Evolutionary conservation across 2,888 invertebrate genomes (phyloP).

Genomic region (Anthoptus insignis): DNA sequence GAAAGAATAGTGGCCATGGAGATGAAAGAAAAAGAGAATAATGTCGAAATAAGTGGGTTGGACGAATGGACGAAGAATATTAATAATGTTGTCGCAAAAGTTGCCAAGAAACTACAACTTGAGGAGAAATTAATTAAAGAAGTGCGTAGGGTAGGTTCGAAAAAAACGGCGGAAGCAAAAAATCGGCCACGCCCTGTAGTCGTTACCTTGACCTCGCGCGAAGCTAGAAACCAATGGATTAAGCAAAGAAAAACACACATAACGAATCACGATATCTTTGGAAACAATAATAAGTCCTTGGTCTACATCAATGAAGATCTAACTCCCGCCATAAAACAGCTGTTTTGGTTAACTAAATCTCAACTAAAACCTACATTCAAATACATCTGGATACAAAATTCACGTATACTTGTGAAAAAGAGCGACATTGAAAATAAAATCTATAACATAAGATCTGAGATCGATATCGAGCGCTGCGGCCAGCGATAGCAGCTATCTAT

Average conservation of each 20-base stretch:
- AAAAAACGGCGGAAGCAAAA: not conserved
- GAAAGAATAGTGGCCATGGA: constrained; percentile 27
- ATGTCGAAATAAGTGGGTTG: constrained; percentile 35
- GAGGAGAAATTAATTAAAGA: constrained; percentile 18
- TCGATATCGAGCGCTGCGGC: not conserved
- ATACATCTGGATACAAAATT: constrained; percentile 15
- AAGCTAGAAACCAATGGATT: not conserved
- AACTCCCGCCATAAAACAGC: not conserved
- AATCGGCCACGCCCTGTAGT: not conserved
- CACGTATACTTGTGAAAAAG: constrained; percentile 3
- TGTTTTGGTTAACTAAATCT: constrained; percentile 7
- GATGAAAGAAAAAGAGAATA: constrained; percentile 32
- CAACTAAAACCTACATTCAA: constrained; percentile 4
- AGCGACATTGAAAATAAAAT: constrained; percentile 14
- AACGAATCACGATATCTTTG: not conserved
- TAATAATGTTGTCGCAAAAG: not conserved
- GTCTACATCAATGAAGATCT: constrained; percentile 8
- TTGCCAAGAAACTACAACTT: constrained; percentile 23
- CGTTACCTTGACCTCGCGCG: not conserved
- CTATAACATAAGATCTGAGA: constrained; percentile 6
- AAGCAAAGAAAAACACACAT: not conserved
- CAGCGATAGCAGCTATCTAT: not conserved
- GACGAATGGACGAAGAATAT: constrained; percentile 6
- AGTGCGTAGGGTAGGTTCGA: constrained; percentile 22
- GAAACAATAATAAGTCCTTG: not conserved